phyloP scores from a whole-genome alignment of 1,140 invertebrate genomes.

The Calycopis cecrops region DNA sequence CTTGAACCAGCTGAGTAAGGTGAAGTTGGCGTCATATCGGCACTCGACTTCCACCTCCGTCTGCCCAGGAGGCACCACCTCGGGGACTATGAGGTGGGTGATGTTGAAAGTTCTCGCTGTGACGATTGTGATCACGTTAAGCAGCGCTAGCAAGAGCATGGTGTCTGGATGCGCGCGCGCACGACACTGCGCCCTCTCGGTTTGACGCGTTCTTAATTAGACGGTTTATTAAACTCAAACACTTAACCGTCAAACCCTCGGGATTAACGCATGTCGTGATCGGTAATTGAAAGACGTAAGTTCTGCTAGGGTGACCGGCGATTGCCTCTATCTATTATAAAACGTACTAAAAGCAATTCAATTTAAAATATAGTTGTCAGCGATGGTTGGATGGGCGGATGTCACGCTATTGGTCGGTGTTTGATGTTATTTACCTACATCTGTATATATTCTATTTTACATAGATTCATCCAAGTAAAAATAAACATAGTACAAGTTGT shows the following conservation, averaged over 20 bases:
- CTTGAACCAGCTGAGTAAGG: slow-evolving; percentile 64
- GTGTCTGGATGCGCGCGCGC: slow-evolving; percentile 51
- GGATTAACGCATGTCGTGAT: slow-evolving; percentile 42
- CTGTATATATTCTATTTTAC: no score
- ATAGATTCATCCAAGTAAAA: no score
- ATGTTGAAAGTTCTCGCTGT: slow-evolving; percentile 52
- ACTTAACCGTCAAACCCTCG: slow-evolving; percentile 56
- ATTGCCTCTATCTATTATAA: slow-evolving; percentile 4
- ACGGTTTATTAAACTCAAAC: slow-evolving; percentile 70
- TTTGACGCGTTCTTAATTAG: slow-evolving; percentile 64
- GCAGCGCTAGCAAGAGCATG: slow-evolving; percentile 44
- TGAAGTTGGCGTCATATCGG: slow-evolving; percentile 65
- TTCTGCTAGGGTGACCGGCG: slow-evolving; percentile 44
- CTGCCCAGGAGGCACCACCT: slow-evolving; percentile 41
- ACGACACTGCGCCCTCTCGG: slow-evolving; percentile 50
- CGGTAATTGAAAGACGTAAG: slow-evolving; percentile 60
- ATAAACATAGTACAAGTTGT: no score
- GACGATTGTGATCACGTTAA: slow-evolving; percentile 19
- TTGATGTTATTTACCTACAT: no score
- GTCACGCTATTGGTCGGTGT: no score
- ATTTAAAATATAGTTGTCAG: slow-evolving; percentile 5
- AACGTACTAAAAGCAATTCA: slow-evolving; percentile 1
- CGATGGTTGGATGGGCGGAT: no score
- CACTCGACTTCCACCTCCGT: slow-evolving; percentile 57
- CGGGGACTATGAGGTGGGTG: slow-evolving; percentile 52